A percentile compares a stretch with the other conserved stretches of the same genome.
Evolutionary conservation across 2,113 vertebrate species (phyloP).

Genomic region (Scatophagus argus): DNA sequence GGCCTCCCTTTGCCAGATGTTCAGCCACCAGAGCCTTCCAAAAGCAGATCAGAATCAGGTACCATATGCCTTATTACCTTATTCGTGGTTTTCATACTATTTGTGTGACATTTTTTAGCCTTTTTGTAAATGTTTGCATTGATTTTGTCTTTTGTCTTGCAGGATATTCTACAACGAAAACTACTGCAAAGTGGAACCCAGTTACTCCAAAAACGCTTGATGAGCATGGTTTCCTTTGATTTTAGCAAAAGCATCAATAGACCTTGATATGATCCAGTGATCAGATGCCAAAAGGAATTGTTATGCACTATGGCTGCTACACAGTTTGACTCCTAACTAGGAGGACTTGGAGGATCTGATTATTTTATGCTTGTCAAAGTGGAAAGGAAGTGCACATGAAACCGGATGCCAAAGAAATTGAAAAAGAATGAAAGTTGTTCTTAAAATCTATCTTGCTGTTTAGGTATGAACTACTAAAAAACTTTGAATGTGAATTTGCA

Average conservation of each 20-base stretch:
- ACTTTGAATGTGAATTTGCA: conserved; percentile 75
- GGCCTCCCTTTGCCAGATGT: conserved; percentile 69
- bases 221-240: conserved; percentile 84
- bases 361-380: conserved; percentile 18
- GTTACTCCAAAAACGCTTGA: conserved; percentile 81
- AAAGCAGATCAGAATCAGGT: conserved; percentile 82
- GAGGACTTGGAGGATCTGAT: no score
- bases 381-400: conserved; percentile 40
- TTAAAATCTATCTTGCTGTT: conserved; percentile 8
- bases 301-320: conserved; percentile 40
- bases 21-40: conserved; percentile 65
- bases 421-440: conserved; percentile 29
- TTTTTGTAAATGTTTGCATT: background rate
- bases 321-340: conserved; percentile 37
- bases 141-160: conserved; percentile 41
- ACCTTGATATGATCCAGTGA: conserved; percentile 21
- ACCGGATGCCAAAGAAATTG: conserved; percentile 73
- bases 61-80: background rate
- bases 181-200: conserved; percentile 82
- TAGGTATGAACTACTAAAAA: conserved; percentile 38
- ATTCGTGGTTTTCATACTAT: background rate
- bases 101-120: background rate
- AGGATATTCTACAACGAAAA: conserved; percentile 75
- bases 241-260: background rate
- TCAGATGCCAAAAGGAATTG: conserved; percentile 29